Percentiles rank a stretch among this genome's conserved stretches.
Evolutionary conservation across 2,888 invertebrate genomes (phyloP).

Genomic region (Palloptera scutellata): DNA sequence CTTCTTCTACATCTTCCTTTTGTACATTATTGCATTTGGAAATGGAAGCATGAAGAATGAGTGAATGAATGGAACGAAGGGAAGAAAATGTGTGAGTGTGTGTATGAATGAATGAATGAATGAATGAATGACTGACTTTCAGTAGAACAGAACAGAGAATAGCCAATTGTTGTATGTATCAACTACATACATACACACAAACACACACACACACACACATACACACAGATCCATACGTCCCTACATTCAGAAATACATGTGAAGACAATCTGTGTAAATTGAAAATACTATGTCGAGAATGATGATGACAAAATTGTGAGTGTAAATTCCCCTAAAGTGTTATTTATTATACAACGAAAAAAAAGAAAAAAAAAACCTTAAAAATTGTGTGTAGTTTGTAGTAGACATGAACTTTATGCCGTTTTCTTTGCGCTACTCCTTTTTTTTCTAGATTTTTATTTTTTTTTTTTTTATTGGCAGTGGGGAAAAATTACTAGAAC

Average conservation of each 20-base stretch:
- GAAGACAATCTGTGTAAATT: conserved; percentile 16
- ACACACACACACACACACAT: conserved; percentile 10
- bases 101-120: neutral
- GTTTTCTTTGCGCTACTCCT: neutral
- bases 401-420: too few relatives aligned
- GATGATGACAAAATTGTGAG: conserved; percentile 20
- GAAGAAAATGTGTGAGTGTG: too few relatives aligned
- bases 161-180: neutral
- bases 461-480: conserved; percentile 1
- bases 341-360: too few relatives aligned
- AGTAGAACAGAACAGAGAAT: neutral
- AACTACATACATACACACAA: conserved; percentile 10
- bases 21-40: neutral
- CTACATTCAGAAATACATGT: neutral
- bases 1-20: neutral
- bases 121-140: neutral
- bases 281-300: conserved; percentile 18
- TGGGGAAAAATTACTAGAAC: conserved; percentile 11
- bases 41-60: neutral
- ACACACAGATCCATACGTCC: neutral
- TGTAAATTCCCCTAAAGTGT: conserved; percentile 4
- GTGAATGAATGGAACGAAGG: neutral
- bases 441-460: neutral
- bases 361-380: too few relatives aligned
- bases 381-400: too few relatives aligned